Percentiles rank a stretch among this genome's conserved stretches.
Evolutionary conservation across 2,113 vertebrate genomes (phyloP).

Genomic region (Percopsis transmontana): DNA sequence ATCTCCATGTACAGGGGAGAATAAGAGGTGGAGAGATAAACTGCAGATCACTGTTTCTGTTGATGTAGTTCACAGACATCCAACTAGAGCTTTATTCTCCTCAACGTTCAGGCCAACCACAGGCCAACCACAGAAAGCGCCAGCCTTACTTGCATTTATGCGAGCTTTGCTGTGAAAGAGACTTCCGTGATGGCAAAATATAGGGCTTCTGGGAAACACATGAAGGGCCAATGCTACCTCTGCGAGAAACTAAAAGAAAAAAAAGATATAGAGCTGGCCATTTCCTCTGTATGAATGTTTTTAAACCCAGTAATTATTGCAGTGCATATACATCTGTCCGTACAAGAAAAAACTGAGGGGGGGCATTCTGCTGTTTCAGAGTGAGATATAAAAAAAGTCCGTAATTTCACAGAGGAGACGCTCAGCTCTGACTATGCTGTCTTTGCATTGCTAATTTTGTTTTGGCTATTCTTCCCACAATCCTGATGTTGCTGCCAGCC

Average conservation of each 20-base stretch:
- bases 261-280: slow-evolving; percentile 55
- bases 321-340: slow-evolving; percentile 10
- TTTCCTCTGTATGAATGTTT: slow-evolving; percentile 42
- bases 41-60: slow-evolving; percentile 7
- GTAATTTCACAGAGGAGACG: slow-evolving; percentile 11
- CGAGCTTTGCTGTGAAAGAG: slow-evolving; percentile 40
- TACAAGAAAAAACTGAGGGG: slow-evolving; percentile 6
- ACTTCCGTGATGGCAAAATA: slow-evolving; percentile 30
- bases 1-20: background rate
- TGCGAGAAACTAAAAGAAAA: slow-evolving; percentile 58
- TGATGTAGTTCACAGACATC: slow-evolving; percentile 36
- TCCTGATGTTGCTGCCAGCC: background rate
- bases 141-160: background rate
- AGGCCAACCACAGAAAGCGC: background rate
- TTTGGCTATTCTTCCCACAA: background rate
- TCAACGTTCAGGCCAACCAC: slow-evolving; percentile 35
- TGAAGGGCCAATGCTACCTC: slow-evolving; percentile 34
- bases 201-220: slow-evolving; percentile 52
- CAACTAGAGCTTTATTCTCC: slow-evolving; percentile 42
- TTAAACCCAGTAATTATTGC: slow-evolving; percentile 46
- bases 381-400: slow-evolving; percentile 2
- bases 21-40: background rate
- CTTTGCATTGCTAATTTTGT: background rate
- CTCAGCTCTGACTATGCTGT: slow-evolving; percentile 8
- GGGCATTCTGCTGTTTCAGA: background rate